Base-by-base conservation (phyloP, 2,888 invertebrate genomes). In the Merodon equestris region DNA sequence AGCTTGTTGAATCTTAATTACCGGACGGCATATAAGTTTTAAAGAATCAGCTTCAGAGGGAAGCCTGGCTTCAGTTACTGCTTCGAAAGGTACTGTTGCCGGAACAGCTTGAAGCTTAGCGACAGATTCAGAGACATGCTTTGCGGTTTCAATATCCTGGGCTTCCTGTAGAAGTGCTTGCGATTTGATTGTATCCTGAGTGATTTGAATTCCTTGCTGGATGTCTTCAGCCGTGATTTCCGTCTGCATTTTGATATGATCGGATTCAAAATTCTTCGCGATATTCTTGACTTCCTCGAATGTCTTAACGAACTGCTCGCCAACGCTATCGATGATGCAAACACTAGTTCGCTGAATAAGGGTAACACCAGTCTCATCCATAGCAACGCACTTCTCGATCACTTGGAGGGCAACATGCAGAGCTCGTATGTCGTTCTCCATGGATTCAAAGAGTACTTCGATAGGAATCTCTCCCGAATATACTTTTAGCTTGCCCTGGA, bases 291-390 rank as follows among this genome's bases (percentile, higher is more conserved):
- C 86, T 81, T 91, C 89, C 13, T 90, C 89, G 54, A 93, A 87
- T 4, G 91, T 88, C 51, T 90, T 89, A 53, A 91, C 90, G 81
- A 93, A 87, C 77, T 92, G 90, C 50, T 89, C 87, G 1, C 92
- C 91, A 68, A 92, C 91, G 18, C 90, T 91, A 83, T 93, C 92
- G 66, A 94, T 89, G 72, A 93, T 91, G 82, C 92, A 92, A 12
- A 92, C 90, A 85, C 93, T 93, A 0, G 93, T 93, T 84, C 91
- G 91, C 84, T 93, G 93, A 1, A 93, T 92, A 9, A 94, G 87
- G 0, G 93, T 93, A 63, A 91, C 92, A 10, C 91, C 93, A 40
- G 91, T 91, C 82, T 92, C 92, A 86, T 93, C 92, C 82, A 93
- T 91, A 83, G 92, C 92, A 40, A 93, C 91, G 84, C 94, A 93